Base-by-base conservation (phyloP, 92 coral and sea anemone species). In the Epizoanthus rinbou region DNA sequence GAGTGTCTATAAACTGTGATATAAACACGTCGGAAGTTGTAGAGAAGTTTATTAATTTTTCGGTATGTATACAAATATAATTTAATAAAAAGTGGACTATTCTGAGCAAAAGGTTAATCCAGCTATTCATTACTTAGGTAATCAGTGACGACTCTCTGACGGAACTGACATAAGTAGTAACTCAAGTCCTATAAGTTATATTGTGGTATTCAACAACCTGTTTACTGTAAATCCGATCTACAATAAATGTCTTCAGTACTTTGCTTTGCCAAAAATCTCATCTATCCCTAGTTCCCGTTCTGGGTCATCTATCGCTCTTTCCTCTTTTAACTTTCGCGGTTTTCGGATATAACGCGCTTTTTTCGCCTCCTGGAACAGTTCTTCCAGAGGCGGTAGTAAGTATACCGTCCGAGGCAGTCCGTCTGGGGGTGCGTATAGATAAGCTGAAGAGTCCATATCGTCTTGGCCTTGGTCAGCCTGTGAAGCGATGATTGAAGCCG, bases 341-440 rank as follows among this genome's bases (percentile, higher is more conserved):
- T 92, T 94, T 63, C 99, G 76, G 14, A 97, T 74, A 73, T 97
- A 97, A 35, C 99, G 85, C 31, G 99, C 99, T 79, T 97, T 97
- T 72, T 91, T 94, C 18, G 99, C 99, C 82, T 97, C 99, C 58
- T 62, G 62, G 45, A 97, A 68, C 8, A 97, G 85, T 25, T 94
- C 94, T 35, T 88, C 86, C 47, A 97, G 80, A 0, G 99, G 99
- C 0, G 99, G 99, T 9, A 97, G 84, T 5, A 97, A 79, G 53
- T 94, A 97, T 3, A 92, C 92, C 1, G 99, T 97, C 50, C 99
- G 62, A 5, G 98, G 98, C 23, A 94, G 60, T 17, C 99, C 99
- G 64, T 97, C 99, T 3, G 99, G 99, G n/a, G 99, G 99, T 7
- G 93, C 99, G 62, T 97, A 91, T 82, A 94, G 91, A 68, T 81